A percentile compares a stretch with the other conserved stretches of the same genome.
These are phyloP conservation scores for Ceriagrion tenellum DNA, from an alignment of 2,888 invertebrate species.

Conservation along the genomic window DNA sequence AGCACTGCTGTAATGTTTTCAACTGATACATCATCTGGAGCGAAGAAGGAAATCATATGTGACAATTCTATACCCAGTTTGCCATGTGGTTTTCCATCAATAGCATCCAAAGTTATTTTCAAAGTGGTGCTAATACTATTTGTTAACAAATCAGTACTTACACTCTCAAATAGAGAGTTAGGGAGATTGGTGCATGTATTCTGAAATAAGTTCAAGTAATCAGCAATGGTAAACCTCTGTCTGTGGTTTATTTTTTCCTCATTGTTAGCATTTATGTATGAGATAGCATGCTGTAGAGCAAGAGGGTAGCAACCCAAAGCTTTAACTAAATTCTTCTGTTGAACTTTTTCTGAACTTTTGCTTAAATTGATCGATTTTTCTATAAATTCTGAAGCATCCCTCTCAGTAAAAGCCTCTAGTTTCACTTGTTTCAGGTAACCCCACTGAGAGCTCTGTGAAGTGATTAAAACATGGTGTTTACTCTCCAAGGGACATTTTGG, in stretches of 20 bases:
- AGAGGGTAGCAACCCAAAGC: conserved; percentile 69
- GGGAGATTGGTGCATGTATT: conserved; percentile 32
- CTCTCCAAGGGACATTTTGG: conserved; percentile 24
- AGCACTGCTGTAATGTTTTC: conserved; percentile 43
- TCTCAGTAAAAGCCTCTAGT: neutral
- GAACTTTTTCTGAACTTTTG: neutral
- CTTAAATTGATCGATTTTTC: neutral
- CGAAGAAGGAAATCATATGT: conserved; percentile 67
- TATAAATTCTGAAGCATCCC: neutral
- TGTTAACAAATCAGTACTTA: conserved; percentile 33
- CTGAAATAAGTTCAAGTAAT: conserved; percentile 65
- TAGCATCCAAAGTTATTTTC: conserved; percentile 68
- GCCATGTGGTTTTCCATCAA: conserved; percentile 52
- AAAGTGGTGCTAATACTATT: conserved; percentile 67
- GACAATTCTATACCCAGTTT: conserved; percentile 65
- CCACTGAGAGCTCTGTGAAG: conserved; percentile 69
- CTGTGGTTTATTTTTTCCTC: conserved; percentile 31
- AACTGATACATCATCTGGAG: conserved; percentile 68
- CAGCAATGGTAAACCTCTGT: neutral
- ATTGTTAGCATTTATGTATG: conserved; percentile 62
- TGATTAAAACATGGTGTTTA: conserved; percentile 69
- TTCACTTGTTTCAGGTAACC: neutral
- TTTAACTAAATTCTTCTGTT: conserved; percentile 63
- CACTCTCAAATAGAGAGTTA: conserved; percentile 50
- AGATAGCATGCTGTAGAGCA: conserved; percentile 69